Percentiles rank a stretch among this genome's conserved stretches.
These are phyloP conservation scores for Parazoanthus swiftii DNA, from an alignment of 92 coral and sea anemone genomes.

Conservation along the genomic window DNA sequence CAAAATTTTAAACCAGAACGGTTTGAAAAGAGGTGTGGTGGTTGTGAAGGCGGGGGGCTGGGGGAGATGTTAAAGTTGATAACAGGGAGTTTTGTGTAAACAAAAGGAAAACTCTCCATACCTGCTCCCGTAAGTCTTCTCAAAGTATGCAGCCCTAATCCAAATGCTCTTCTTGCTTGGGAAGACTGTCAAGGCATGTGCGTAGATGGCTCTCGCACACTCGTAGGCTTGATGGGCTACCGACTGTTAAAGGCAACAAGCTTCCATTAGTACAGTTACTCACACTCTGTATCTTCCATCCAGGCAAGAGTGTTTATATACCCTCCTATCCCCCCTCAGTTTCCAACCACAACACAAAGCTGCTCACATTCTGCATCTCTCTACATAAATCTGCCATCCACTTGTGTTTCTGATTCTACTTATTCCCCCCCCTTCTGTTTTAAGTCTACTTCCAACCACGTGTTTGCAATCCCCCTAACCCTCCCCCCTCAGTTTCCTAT, in stretches of 20 bases:
- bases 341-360: not conserved
- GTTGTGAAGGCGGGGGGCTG: too few species aligned
- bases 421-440: not conserved
- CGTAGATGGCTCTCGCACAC: slow-evolving; percentile 99
- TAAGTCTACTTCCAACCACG: slow-evolving; percentile 39
- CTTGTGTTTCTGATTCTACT: not conserved
- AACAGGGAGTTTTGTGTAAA: too few species aligned
- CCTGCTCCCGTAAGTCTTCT: slow-evolving; percentile 98
- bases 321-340: not conserved
- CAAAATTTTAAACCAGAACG: too few species aligned
- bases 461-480: not conserved
- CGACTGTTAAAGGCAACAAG: slow-evolving; percentile 54
- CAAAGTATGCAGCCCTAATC: slow-evolving; percentile 97
- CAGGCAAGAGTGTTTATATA: not conserved
- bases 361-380: slow-evolving; percentile 53
- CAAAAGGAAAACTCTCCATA: not conserved
- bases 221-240: slow-evolving; percentile 91
- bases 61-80: too few species aligned
- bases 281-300: not conserved
- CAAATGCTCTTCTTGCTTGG: slow-evolving; percentile 99
- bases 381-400: slow-evolving; percentile 5
- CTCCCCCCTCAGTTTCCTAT: not conserved
- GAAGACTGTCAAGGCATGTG: slow-evolving; percentile 95
- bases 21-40: too few species aligned
- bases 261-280: not conserved